These are phyloP conservation scores for Metalampra italica DNA, from an alignment of 2,888 invertebrate genomes.

Conservation along the genomic window DNA sequence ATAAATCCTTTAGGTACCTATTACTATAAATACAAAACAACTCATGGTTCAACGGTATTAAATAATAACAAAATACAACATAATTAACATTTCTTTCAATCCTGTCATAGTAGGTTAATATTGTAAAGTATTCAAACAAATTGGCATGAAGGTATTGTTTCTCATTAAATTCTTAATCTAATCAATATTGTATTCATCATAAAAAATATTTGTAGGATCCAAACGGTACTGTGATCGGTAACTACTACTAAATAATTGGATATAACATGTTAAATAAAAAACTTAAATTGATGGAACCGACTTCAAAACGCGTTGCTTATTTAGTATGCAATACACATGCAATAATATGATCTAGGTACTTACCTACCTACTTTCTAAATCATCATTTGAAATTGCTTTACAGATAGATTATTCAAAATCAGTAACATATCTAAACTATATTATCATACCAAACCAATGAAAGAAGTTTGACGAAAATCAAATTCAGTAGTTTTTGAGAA, in stretches of 20 bases:
- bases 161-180: slow-evolving; percentile 29
- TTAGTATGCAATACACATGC: no score
- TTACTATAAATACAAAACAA: not conserved
- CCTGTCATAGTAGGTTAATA: slow-evolving; percentile 18
- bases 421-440: no score
- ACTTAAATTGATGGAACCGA: slow-evolving; percentile 5
- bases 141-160: slow-evolving; percentile 29
- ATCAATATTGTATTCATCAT: slow-evolving; percentile 49
- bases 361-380: no score
- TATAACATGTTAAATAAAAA: not conserved
- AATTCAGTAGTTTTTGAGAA: not conserved
- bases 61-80: not conserved
- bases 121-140: slow-evolving; percentile 13
- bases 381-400: no score
- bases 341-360: no score
- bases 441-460: no score
- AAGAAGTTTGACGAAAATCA: no score
- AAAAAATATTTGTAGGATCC: slow-evolving; percentile 52
- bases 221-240: slow-evolving; percentile 68
- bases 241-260: slow-evolving; percentile 44
- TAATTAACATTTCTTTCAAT: slow-evolving; percentile 15
- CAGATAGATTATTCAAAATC: no score
- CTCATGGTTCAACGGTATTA: not conserved
- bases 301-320: not conserved
- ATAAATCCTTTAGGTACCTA: not conserved